Evolutionary conservation across 2,888 invertebrate species (phyloP).

Genomic region (Copidosoma aretas): DNA sequence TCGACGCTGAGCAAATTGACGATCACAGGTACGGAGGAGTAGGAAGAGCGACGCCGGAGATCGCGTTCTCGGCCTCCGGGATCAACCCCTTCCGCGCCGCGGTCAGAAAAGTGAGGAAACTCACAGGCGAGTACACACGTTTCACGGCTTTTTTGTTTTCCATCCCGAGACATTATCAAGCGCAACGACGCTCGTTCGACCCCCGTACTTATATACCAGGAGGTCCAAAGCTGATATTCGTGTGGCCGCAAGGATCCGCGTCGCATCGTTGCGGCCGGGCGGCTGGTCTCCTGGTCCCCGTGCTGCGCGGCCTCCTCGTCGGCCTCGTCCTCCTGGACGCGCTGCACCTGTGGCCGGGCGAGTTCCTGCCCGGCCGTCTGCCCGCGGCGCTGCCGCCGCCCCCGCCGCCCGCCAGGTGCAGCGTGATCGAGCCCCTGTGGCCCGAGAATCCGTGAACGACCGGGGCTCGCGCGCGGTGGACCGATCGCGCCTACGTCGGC

Average conservation of each 20-base stretch:
- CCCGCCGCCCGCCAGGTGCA: constrained; percentile 53
- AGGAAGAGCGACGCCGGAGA: constrained; percentile 13
- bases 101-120: constrained; percentile 34
- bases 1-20: too few species aligned
- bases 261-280: constrained; percentile 46
- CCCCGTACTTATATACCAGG: too few species aligned
- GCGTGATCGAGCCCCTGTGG: constrained; percentile 58
- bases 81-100: constrained; percentile 50
- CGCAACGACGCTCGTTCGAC: too few species aligned
- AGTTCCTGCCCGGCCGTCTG: constrained; percentile 53
- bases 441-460: constrained; percentile 46
- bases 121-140: background rate
- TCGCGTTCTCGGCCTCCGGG: constrained; percentile 49
- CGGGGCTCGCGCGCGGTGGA: too few species aligned
- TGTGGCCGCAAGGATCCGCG: constrained; percentile 56
- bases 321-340: constrained; percentile 51
- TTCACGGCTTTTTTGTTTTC: background rate
- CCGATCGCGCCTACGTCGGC: too few species aligned
- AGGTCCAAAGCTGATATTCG: constrained; percentile 53
- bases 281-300: constrained; percentile 47
- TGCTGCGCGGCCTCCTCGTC: constrained; percentile 49
- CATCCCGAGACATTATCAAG: too few species aligned
- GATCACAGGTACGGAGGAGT: background rate
- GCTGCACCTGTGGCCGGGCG: constrained; percentile 57
- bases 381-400: constrained; percentile 48